Base-by-base conservation (phyloP, 2,888 invertebrate genomes). In the Lomographa bimaculata region DNA sequence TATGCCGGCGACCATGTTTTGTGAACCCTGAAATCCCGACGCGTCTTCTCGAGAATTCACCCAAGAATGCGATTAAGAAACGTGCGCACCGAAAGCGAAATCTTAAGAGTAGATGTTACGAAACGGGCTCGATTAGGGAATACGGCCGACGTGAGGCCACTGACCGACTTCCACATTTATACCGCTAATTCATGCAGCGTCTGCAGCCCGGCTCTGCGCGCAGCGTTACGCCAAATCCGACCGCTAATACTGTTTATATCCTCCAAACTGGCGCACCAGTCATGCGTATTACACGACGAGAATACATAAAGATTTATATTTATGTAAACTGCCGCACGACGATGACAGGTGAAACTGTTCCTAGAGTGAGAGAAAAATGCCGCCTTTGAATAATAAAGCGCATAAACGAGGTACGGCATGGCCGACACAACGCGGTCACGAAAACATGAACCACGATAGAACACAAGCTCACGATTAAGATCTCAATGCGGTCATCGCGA, bases 101-200 rank as follows among this genome's bases (percentile, higher is more conserved):
- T 72, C 74, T 73, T 70, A 64, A 73, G 70, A 71, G 65, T 51
- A 63, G 59, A 67, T 60, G 63, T 86, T 85, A 81, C 82, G 82
- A 83, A 84, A 85, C 71, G 60, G 49, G 71, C 72, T 72, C 79
- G 79, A 83, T 84, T 82, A 82, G 79, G 75, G 78, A 77, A 80
- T 79, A 72, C 73, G 70, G 54, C 51, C 64, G 59, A 48, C 57
- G 71, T 69, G 82, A 67, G 84, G 80, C 80, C 86, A 79, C 71
- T 83, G 87, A 84, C 87, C 87, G 83, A 84, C 77, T 81, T 85
- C 82, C 83, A 82, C 76, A 80, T 83, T 81, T 81, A 83, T 74
- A 79, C 79, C 74, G 79, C 79, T 81, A 83, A 85, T 81, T 80
- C 84, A 80, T 80, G 75, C 79, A 75, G 71, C 78, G 79, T 82